Evolutionary conservation across 2,888 invertebrate genomes (phyloP), one percentile per base, ranked within the genome.

Genomic region (Caenorhabditis sinica): DNA sequence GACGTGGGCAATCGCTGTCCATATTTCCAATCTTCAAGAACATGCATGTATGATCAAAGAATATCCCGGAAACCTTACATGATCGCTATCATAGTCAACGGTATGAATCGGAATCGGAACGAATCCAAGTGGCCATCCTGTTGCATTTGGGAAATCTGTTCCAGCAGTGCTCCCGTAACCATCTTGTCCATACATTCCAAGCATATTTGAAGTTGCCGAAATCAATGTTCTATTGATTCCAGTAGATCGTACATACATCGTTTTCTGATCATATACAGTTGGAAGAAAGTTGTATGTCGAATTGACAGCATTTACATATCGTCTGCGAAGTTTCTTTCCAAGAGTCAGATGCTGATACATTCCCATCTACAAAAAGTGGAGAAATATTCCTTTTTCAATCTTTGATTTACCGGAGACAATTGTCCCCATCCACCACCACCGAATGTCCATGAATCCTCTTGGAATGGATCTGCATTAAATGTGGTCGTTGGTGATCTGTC

Each of bases 191-290:
- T 86, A 88, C 88, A 88, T 88, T 49, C 89, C 89, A 33, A 87
- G 79, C 83, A 89, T 81, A 60, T 89, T 88, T 20, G 88, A 85
- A 83, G 93, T 91, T 2, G 93, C 93, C 69, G 93, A 93, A 92
- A 93, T 93, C 6, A 97, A 93, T 0, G 97, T 96, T 30, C 97
- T 95, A 93, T 97, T 96, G 11, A 95, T 95, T 93, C 97, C 96
- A 0, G 97, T 96, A 56, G 96, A 96, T 74, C 94, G 94, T 1
- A 96, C 93, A 88, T 94, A 94, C 72, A 96, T 94, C 61, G 83
- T 81, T 51, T 94, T 92, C 2, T 94, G 94, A 13, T 94, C 94
- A 91, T 95, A 96, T 1, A 90, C 90, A 0, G 92, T 84, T 28
- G 94, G 94, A 72, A 96, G 93, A 66, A 95, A 94, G 23, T 61